Evolutionary conservation across 2,888 invertebrate genomes (phyloP), one percentile per base, ranked within the genome.

Genomic region (Hololepta plana): DNA sequence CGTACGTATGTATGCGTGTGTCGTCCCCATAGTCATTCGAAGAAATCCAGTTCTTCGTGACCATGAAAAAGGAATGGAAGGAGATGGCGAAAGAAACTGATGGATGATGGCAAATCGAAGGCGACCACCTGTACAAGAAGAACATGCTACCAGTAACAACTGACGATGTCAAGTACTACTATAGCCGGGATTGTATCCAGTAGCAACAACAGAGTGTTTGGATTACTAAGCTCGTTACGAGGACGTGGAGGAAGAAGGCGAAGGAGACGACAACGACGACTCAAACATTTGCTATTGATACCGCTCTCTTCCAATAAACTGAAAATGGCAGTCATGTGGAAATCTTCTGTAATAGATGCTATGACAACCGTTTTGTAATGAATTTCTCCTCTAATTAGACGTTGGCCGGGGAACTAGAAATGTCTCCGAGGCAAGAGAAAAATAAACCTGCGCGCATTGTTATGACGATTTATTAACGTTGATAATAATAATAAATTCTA

Each of bases 361-460:
- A 47, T 46, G 46, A 47, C 47, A 42, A 47, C 46, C 40, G 42
- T 38, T 42, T n/a, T 44, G 43, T 48, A 47, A 47, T 44, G 46
- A 45, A 45, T 46, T 43, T 38, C 37, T 36, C 36, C n/a, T 39
- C 45, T 45, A 47, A 49, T 48, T 47, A 46, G 43, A 35, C 34
- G 38, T 29, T 35, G 39, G 39, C 38, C 37, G 38, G 41, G 39
- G 41, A 43, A 42, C 38, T 33, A 33, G 31, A n/a, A n/a, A n/a
- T n/a, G n/a, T n/a, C n/a, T n/a, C 30, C 24, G 20, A 30, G 29
- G 24, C 28, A n/a, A n/a, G n/a, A n/a, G n/a, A n/a, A n/a, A n/a
- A n/a, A n/a, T n/a, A n/a, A n/a, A n/a, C n/a, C n/a, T n/a, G n/a
- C n/a, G n/a, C n/a, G n/a, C n/a, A n/a, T n/a, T n/a, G n/a, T n/a